Base-by-base conservation (phyloP, 2,113 vertebrate genomes). In the Pteruthius melanotis region DNA sequence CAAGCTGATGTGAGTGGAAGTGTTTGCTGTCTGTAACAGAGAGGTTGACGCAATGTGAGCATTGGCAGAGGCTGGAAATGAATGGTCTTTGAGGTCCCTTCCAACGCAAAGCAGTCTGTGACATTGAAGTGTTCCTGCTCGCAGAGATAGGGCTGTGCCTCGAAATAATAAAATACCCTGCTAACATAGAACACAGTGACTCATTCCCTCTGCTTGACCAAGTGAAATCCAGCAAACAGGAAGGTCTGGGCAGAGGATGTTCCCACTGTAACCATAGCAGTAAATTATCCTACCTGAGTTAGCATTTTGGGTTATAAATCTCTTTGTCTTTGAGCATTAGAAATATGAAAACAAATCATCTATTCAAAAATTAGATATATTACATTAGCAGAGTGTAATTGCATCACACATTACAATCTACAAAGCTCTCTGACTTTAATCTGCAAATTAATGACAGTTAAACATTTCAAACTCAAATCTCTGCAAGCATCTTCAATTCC, bases 371-470 rank as follows among this genome's bases (percentile, higher is more conserved):
- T 56, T 45, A 94, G 83, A 63, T 76, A 37, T 35, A 71, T 95
- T 75, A 60, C 57, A 68, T 93, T 86, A 89, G 80, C 12, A 71
- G 83, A 42, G 40, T 47, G 35, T 89, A 89, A 94, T 93, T 76
- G 53, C 53, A 79, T 90, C 80, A 28, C 83, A 53, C 61, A 53
- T 75, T 92, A 71, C 66, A 75, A 76, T 86, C 87, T 86, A 45
- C 87, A 92, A 54, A 83, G 90, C 83, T 93, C 10, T 0, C 83
- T 86, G 71, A 33, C 87, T 89, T 35, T 83, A 88, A 92, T 92
- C 87, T 94, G 40, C 89, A 95, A 83, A 91, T 96, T 94, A 95
- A 95, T 94, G 94, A 76, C 94, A 96, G 89, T 49, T 88, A 86
- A 92, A 89, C 66, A 83, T 92, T 90, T 50, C 66, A 92, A 83